phyloP scores from a whole-genome alignment of 2,888 invertebrate species.

The Odontothrips loti region DNA sequence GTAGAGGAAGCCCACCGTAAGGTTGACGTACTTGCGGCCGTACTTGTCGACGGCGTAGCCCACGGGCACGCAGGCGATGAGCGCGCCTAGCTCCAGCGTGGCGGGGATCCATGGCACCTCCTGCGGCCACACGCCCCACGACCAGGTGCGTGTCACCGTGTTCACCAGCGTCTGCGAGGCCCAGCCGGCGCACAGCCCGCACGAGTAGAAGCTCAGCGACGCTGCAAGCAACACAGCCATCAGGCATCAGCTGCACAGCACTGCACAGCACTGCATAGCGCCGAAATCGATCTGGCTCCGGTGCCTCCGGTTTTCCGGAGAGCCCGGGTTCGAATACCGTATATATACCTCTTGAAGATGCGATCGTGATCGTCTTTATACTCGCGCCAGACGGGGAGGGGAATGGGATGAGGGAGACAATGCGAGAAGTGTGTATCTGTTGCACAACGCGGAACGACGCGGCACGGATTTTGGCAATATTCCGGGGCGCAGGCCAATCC shows the following conservation, averaged over 20 bases:
- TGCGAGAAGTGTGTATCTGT: no score
- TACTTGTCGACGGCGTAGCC: slow-evolving; percentile 19
- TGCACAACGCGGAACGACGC: no score
- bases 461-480: no score
- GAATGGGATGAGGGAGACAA: neutral
- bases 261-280: no score
- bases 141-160: neutral
- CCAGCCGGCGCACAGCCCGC: slow-evolving; percentile 21
- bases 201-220: slow-evolving; percentile 19
- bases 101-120: slow-evolving; percentile 8
- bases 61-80: slow-evolving; percentile 13
- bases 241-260: neutral
- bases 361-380: neutral
- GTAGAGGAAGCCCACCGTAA: slow-evolving; percentile 15
- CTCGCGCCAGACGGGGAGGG: neutral
- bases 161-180: slow-evolving; percentile 18
- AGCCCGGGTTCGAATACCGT: no score
- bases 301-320: no score
- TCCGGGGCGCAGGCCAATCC: no score
- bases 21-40: slow-evolving; percentile 19
- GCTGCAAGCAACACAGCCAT: no score
- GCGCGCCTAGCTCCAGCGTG: slow-evolving; percentile 4
- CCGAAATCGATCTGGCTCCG: no score
- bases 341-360: neutral
- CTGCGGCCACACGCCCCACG: neutral